These are phyloP conservation scores for Intellagama lesueurii DNA, from an alignment of 2,797 vertebrate species.

Conservation along the genomic window DNA sequence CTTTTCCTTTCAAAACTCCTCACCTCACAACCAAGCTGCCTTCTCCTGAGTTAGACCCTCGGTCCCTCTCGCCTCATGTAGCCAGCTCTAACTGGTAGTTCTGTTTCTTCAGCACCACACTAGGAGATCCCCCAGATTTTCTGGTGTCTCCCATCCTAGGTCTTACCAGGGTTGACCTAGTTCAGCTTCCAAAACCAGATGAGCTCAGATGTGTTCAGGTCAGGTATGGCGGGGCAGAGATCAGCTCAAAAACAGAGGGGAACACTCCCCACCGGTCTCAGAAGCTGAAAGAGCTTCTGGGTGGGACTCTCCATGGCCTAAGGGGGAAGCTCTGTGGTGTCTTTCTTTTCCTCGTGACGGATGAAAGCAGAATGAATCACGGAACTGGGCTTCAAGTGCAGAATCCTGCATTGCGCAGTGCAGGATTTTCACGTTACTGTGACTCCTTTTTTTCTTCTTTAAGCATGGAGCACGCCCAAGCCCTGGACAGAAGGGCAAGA, in stretches of 20 bases:
- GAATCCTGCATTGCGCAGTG: conserved; percentile 1
- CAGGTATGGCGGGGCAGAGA: neutral
- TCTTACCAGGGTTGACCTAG: neutral
- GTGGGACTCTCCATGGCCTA: neutral
- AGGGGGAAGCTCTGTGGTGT: neutral
- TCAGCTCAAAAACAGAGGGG: neutral
- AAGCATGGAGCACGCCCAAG: neutral
- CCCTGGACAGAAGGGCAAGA: neutral
- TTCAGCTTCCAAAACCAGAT: neutral
- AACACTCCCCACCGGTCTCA: too few species aligned
- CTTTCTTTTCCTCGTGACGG: neutral
- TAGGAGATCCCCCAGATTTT: too few species aligned
- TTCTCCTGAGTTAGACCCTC: too few species aligned
- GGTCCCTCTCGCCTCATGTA: too few species aligned
- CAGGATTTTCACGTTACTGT: neutral
- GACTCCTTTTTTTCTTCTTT: neutral
- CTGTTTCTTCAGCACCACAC: too few species aligned
- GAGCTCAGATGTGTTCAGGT: too few species aligned
- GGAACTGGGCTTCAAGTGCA: neutral
- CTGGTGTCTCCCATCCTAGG: too few species aligned
- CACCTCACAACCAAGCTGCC: too few species aligned
- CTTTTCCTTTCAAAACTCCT: too few species aligned
- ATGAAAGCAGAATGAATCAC: neutral
- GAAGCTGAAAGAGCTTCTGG: neutral
- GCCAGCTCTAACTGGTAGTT: too few species aligned